Base-by-base conservation (phyloP, 1,140 invertebrate genomes). In the Uloborus diversus region DNA sequence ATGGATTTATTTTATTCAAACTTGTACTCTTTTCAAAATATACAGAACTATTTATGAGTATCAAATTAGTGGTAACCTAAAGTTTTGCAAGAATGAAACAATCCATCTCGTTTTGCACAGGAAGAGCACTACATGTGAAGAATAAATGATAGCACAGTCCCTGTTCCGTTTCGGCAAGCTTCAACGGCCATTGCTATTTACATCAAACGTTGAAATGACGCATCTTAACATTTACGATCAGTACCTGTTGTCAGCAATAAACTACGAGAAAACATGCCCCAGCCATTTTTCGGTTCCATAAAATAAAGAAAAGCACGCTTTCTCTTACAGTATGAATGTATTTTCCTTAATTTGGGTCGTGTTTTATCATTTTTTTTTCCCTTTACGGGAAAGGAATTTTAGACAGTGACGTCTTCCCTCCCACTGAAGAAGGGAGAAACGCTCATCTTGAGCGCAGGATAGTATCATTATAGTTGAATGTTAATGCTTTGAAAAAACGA, bases 221-320 rank as follows among this genome's bases (percentile, higher is more conserved):
- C 37, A 7, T 17, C 42, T 68, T 30, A 68, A 68, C 42, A 68
- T 68, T 49, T 68, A 64, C 64, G 35, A 68, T 51, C 5, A n/a
- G 42, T 51, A 68, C 64, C 42, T 68, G 64, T 68, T 68, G 42
- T 68, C 47, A 68, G 64, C 64, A 47, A 68, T 68, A 68, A 68
- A 68, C n/a, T 42, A 64, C 14, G 35, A 47, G 33, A 42, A 65
- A 51, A 51, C 64, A 47, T 30, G 28, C 37, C 23, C 5, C 33
- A 51, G 64, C 64, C 47, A 68, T 68, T 68, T 49, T 47, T 65
- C 28, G 28, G 23, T 42, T 9, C 7, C 7, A n/a, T n/a, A n/a
- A n/a, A n/a, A n/a, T n/a, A n/a, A n/a, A n/a, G n/a, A n/a, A n/a
- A n/a, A n/a, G n/a, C n/a, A n/a, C n/a, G n/a, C n/a, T n/a, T n/a